Evolutionary conservation across 2,797 vertebrate species (phyloP).

Genomic region (Myotis planiceps): DNA sequence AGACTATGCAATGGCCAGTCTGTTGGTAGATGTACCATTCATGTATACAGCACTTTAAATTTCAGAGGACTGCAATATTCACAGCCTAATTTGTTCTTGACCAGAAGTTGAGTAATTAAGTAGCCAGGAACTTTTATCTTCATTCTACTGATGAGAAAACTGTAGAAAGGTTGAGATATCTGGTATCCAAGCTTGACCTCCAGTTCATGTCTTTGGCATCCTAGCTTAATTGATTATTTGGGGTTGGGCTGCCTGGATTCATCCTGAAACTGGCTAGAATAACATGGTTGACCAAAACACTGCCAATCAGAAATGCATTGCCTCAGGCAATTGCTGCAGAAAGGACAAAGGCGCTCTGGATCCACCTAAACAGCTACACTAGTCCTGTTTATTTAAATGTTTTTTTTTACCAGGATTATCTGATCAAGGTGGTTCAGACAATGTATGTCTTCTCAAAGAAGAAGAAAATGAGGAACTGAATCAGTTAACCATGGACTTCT

Average conservation of each 20-base stretch:
- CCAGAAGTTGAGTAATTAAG: neutral
- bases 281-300: neutral
- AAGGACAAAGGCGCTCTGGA: neutral
- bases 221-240: neutral
- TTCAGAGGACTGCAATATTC: neutral
- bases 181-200: neutral
- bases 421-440: neutral
- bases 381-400: neutral
- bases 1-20: neutral
- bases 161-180: neutral
- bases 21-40: neutral
- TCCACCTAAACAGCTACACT: neutral
- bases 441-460: neutral
- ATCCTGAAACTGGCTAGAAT: neutral
- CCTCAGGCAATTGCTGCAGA: neutral
- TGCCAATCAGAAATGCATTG: neutral
- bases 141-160: neutral
- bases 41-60: neutral
- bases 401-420: neutral
- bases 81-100: neutral
- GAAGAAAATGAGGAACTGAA: neutral
- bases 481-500: neutral
- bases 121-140: neutral
- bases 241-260: neutral
- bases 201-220: neutral